Base-by-base conservation (phyloP, 2,797 vertebrate genomes). In the Sebastes cheni region DNA sequence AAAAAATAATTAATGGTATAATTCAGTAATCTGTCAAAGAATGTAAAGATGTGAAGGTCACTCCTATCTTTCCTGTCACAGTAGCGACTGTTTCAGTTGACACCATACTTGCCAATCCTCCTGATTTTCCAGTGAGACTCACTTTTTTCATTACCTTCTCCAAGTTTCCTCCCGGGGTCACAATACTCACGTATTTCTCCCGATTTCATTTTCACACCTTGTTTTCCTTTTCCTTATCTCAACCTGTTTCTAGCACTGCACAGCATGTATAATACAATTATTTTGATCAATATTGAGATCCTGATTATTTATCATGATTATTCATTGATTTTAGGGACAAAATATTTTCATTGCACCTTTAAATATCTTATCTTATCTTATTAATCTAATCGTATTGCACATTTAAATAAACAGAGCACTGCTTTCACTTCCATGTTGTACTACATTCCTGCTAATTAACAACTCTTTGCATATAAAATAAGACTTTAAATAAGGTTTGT, bases 31-130 rank as follows among this genome's bases (percentile, higher is more conserved):
- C 25, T 56, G 20, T 9, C 60, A 66, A 25, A 46, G 16, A 79
- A 73, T 20, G 29, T 4, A 60, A 56, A 58, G 68, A 60, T 75
- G 27, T 77, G 67, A 83, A 77, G 30, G 46, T 36, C 72, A 74
- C 60, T 55, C 30, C 2, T 65, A 27, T 80, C 32, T 29, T 22
- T 54, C 18, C 34, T 18, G n/a, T 56, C 62, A 75, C 75, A 66
- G 42, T 13, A 81, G 16, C 69, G 23, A 56, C 36, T 82, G 52
- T 79, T 85, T 80, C 29, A 60, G 11, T 64, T 72, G 36, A 68
- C 12, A 67, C 36, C 8, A 20, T 50, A 50, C 46, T 20, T 20
- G 46, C 46, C 46, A 20, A 50, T 20, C 46, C 46, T 50, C 18
- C 46, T 50, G 46, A 50, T 50, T 20, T 46, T 20, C 16, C 42